Conservation (phyloP, 2,797 vertebrate genomes). For the Takifugu rubripes region DNA sequence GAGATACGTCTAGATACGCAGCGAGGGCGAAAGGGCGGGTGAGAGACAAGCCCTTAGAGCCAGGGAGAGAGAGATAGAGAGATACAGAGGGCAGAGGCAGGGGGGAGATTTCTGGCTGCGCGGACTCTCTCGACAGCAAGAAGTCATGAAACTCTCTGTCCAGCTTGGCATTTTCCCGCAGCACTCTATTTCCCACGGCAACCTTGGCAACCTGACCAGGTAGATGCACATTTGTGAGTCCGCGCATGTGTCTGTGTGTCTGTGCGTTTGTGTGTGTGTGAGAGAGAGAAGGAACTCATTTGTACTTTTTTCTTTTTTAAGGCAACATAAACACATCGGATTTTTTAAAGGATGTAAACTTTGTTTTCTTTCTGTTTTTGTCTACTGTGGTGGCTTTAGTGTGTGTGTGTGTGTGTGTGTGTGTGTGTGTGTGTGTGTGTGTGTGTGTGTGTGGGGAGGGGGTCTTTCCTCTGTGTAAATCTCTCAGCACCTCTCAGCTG, state of each 20-base stretch:
- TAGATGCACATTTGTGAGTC: constrained; percentile 39
- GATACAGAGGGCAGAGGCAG: constrained; percentile 14
- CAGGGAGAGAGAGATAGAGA: constrained; percentile 5
- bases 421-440: constrained; percentile 13
- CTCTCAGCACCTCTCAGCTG: constrained; percentile 35
- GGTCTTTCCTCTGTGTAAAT: constrained; percentile 39
- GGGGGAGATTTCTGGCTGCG: constrained; percentile 37
- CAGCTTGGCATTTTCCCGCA: constrained; percentile 59
- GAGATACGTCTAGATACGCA: constrained; percentile 48
- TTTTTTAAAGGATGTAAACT: constrained; percentile 8
- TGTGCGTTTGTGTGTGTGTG: constrained; percentile 7
- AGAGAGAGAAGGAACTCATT: constrained; percentile 4
- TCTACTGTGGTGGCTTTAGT: too few relatives aligned
- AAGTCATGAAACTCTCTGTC: constrained; percentile 72
- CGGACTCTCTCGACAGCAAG: constrained; percentile 54
- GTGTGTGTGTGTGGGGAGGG: constrained; percentile 7
- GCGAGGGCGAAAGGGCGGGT: constrained; percentile 33
- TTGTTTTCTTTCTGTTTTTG: constrained; percentile 3
- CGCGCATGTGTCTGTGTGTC: constrained; percentile 12
- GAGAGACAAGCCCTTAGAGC: constrained; percentile 15
- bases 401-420: constrained; percentile 1
- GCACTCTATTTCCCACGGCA: constrained; percentile 63
- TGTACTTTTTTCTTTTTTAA: neutral
- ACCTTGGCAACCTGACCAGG: constrained; percentile 60
- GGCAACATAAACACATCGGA: constrained; percentile 11